Evolutionary conservation across 2,797 vertebrate genomes (phyloP).

Genomic region (Nyctibius grandis): DNA sequence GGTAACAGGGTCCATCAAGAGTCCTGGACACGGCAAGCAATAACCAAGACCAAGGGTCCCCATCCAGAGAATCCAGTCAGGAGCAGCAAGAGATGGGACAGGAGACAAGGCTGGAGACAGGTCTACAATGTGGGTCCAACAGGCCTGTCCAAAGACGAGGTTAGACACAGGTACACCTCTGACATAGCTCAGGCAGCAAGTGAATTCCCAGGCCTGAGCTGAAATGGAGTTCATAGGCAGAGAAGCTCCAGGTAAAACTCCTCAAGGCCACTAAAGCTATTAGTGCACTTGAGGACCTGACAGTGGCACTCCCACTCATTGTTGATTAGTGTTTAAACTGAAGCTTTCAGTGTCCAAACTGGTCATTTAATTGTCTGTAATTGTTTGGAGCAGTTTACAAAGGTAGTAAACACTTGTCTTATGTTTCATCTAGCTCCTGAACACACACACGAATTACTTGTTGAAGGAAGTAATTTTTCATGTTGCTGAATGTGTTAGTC

Average conservation of each 20-base stretch:
- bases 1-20: background rate
- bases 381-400: background rate
- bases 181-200: background rate
- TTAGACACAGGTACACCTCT: background rate
- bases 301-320: background rate
- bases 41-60: background rate
- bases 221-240: background rate
- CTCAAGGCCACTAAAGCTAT: rapidly evolving
- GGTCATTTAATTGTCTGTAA: background rate
- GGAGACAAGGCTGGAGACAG: background rate
- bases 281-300: background rate
- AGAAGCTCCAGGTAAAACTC: background rate
- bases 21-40: background rate
- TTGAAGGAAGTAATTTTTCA: background rate
- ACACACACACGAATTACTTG: background rate
- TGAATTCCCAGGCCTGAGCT: background rate
- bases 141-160: background rate
- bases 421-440: background rate
- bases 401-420: background rate
- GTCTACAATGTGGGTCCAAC: background rate
- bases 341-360: background rate
- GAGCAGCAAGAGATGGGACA: background rate
- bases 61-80: background rate
- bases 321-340: background rate
- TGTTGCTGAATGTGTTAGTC: background rate